Evolutionary conservation across 2,113 vertebrate genomes (phyloP).

Genomic region (Alethe diademata): DNA sequence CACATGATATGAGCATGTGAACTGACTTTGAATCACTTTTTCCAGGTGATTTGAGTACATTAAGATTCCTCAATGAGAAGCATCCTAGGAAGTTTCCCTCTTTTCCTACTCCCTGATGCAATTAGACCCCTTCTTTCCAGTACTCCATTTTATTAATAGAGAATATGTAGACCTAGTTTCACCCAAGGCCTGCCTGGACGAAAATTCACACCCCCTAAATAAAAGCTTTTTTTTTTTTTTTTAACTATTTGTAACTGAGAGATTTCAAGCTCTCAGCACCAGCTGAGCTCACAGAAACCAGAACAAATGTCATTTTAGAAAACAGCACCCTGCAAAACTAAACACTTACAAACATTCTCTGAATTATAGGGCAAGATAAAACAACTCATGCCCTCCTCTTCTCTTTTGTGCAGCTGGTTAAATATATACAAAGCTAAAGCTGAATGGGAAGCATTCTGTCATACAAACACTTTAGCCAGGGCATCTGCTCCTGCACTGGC

Average conservation of each 20-base stretch:
- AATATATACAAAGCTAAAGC: conserved; percentile 78
- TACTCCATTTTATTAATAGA: conserved; percentile 50
- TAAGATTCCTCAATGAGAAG: conserved; percentile 56
- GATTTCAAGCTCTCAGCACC: conserved; percentile 76
- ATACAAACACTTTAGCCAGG: conserved; percentile 99
- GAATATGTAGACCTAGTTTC: conserved; percentile 72
- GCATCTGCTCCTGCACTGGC: conserved; percentile 97
- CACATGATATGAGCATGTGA: conserved; percentile 23
- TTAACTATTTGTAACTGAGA: conserved; percentile 72
- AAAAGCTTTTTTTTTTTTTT: conserved; percentile 68
- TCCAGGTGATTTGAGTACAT: conserved; percentile 37
- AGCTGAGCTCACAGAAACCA: conserved; percentile 79
- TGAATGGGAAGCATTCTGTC: conserved; percentile 75
- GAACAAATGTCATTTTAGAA: conserved; percentile 77
- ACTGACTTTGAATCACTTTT: conserved; percentile 24
- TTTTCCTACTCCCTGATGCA: conserved; percentile 54
- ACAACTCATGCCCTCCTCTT: conserved; percentile 53
- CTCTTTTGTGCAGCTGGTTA: conserved; percentile 78
- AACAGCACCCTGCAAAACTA: conserved; percentile 79
- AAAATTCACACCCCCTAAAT: conserved; percentile 74
- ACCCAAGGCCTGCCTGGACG: conserved; percentile 94
- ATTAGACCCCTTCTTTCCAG: conserved; percentile 44
- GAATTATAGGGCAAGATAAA: conserved; percentile 68
- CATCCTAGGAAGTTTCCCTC: conserved; percentile 33
- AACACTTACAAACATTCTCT: conserved; percentile 78